phyloP scores from a whole-genome alignment of 1,140 invertebrate species.

The Aporrectodea caliginosa region DNA sequence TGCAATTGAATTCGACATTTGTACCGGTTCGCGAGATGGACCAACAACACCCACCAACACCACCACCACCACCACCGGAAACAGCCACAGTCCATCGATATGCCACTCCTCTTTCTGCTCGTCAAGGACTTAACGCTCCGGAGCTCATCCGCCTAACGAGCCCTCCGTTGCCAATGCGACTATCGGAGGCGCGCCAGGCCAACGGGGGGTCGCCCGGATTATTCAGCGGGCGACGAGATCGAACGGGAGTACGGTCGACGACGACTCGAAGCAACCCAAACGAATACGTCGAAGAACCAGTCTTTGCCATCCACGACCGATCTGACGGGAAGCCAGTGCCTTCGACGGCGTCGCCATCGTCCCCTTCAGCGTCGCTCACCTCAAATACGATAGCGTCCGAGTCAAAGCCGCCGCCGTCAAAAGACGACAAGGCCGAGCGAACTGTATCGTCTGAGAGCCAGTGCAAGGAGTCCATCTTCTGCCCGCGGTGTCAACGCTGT shows the following conservation, averaged over 20 bases:
- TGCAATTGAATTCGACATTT: neutral
- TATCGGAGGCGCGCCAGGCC: neutral
- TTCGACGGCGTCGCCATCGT: neutral
- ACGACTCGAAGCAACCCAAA: neutral
- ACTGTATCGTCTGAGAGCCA: neutral
- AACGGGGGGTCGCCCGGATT: neutral
- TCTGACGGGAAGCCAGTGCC: neutral
- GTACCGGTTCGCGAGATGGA: neutral
- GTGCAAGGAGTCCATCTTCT: constrained; percentile 66
- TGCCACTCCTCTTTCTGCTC: no score
- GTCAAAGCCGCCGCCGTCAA: neutral
- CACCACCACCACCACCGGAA: neutral
- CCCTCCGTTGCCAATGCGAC: neutral
- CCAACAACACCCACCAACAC: neutral
- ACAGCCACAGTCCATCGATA: neutral
- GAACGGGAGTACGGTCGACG: neutral
- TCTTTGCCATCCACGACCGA: neutral
- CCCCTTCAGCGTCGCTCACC: neutral
- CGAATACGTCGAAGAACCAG: neutral
- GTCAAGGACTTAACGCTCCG: no score
- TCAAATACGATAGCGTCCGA: neutral
- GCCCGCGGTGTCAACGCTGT: constrained; percentile 77
- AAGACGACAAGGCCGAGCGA: neutral
- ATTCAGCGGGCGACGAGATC: neutral
- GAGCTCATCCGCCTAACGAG: neutral